Percentiles rank a stretch among this genome's conserved stretches.
Evolutionary conservation across 2,797 vertebrate genomes (phyloP).

Genomic region (Miichthys miiuy): DNA sequence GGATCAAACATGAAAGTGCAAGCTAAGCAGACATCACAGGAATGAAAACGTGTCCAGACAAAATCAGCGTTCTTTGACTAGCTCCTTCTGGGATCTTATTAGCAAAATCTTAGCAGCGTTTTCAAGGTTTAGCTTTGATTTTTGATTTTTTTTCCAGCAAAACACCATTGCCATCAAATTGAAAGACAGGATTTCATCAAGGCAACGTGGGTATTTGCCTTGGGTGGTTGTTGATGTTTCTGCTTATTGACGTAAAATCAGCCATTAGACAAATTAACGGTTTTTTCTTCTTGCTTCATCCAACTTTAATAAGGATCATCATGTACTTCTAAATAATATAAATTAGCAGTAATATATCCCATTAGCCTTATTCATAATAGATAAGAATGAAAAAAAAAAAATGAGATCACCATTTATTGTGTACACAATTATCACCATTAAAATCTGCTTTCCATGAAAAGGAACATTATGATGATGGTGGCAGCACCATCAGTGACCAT

Average conservation of each 20-base stretch:
- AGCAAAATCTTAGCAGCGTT: constrained; percentile 12
- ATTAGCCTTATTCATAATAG: not conserved
- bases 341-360: not conserved
- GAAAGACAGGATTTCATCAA: not conserved
- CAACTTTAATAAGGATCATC: not conserved
- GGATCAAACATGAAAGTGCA: constrained; percentile 51
- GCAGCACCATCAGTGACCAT: too few species aligned
- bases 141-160: not conserved
- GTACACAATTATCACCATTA: not conserved
- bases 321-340: not conserved
- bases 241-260: constrained; percentile 4
- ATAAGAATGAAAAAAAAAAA: too few species aligned
- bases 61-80: constrained; percentile 43
- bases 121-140: constrained; percentile 39
- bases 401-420: not conserved
- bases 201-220: not conserved
- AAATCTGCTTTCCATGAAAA: not conserved
- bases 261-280: not conserved
- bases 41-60: constrained; percentile 44
- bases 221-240: not conserved
- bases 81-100: constrained; percentile 53
- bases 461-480: too few species aligned
- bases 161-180: not conserved
- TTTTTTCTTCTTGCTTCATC: not conserved
- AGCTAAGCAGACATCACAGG: constrained; percentile 52